phyloP scores from a whole-genome alignment of 2,797 vertebrate genomes.

The Caiman crocodilus region DNA sequence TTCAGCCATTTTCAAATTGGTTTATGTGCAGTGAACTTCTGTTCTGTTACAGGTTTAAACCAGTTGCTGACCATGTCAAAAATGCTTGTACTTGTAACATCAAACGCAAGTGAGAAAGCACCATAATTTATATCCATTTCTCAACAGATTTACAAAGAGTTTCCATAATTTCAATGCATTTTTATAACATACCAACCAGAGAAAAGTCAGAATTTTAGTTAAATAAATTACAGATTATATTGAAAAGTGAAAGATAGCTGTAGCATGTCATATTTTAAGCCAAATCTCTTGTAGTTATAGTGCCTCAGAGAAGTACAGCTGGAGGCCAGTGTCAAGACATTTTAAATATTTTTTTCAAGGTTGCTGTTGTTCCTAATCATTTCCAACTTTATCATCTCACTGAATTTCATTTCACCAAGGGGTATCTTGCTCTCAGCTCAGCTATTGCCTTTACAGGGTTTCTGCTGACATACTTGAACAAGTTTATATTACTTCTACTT shows the following conservation, averaged over 20 bases:
- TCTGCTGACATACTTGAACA: not conserved
- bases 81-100: slow-evolving; percentile 45
- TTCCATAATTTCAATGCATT: not conserved
- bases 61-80: not conserved
- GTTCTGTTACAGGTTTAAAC: too few relatives aligned
- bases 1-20: too few relatives aligned
- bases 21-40: too few relatives aligned
- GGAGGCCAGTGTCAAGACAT: not conserved
- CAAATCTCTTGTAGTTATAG: too few relatives aligned
- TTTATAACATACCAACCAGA: slow-evolving; percentile 25
- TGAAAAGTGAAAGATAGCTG: not conserved
- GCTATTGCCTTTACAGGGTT: not conserved
- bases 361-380: not conserved
- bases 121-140: slow-evolving; percentile 29
- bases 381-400: rapidly evolving
- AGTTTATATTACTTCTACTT: not conserved
- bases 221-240: not conserved
- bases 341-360: not conserved
- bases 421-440: not conserved
- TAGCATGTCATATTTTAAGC: not conserved
- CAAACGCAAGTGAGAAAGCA: slow-evolving; percentile 45
- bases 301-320: not conserved
- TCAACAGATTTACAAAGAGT: too few relatives aligned
- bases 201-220: slow-evolving; percentile 15
- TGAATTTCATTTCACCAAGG: not conserved